Evolutionary conservation across 1,140 invertebrate genomes (phyloP).

Genomic region (Coptotermes formosanus): DNA sequence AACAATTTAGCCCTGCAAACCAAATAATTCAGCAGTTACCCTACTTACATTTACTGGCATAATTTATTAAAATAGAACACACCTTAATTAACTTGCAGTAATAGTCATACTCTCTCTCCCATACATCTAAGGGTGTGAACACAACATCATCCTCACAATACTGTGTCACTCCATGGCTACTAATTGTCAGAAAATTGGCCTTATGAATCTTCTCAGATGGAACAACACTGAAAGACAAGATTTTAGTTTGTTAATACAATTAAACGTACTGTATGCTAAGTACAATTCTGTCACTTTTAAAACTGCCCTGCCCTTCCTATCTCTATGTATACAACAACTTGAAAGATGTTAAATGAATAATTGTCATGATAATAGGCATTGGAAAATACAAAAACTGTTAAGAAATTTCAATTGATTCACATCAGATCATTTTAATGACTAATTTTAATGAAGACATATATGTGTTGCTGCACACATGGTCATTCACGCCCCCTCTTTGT

Average conservation of each 20-base stretch:
- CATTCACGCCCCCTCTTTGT: no score
- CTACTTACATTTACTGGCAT: no score
- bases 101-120: slow-evolving; percentile 69
- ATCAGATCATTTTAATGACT: no score
- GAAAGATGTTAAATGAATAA: background rate
- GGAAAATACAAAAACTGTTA: background rate
- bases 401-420: no score
- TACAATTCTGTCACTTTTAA: background rate
- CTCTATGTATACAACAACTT: background rate
- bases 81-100: slow-evolving; percentile 65
- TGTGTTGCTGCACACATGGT: no score
- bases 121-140: slow-evolving; percentile 65
- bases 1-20: no score
- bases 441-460: no score
- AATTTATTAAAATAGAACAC: background rate
- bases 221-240: slow-evolving; percentile 55
- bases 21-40: no score
- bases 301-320: background rate
- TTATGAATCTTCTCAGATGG: slow-evolving; percentile 61
- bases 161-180: slow-evolving; percentile 65
- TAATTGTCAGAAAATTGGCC: slow-evolving; percentile 66
- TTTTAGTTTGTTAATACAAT: background rate
- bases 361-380: background rate
- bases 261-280: background rate
- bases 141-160: slow-evolving; percentile 61